Evolutionary conservation across 2,113 vertebrate species (phyloP).

Genomic region (Psammodynastes pulverulentus): DNA sequence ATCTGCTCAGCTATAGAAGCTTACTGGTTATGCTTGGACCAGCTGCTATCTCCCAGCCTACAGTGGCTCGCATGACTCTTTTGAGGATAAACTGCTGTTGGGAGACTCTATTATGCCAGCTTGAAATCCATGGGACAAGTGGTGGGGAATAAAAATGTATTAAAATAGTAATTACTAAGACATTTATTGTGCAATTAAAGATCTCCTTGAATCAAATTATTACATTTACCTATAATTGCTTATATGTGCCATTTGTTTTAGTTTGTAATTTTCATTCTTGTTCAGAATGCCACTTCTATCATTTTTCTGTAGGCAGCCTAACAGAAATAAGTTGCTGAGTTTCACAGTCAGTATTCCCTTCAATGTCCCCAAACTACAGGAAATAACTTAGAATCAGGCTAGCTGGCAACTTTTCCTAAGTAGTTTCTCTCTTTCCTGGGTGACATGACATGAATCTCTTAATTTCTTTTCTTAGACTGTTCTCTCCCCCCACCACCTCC

Average conservation of each 20-base stretch:
- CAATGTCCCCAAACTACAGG: background rate
- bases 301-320: background rate
- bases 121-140: background rate
- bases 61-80: background rate
- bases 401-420: background rate
- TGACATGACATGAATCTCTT: conserved; percentile 14
- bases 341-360: background rate
- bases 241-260: background rate
- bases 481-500: fast-evolving
- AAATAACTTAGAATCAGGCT: background rate
- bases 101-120: background rate
- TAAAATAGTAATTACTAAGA: background rate
- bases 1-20: background rate
- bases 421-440: background rate
- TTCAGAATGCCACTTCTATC: conserved; percentile 13
- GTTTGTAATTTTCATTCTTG: conserved; percentile 4
- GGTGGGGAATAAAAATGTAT: background rate
- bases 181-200: conserved; percentile 30
- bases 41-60: background rate
- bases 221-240: background rate
- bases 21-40: background rate
- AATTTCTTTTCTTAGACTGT: background rate
- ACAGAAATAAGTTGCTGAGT: conserved; percentile 19
- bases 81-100: background rate
- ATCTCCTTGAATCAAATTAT: background rate